Conservation (phyloP, 2,888 invertebrate genomes). For the Callyntrura guangdongensis region DNA sequence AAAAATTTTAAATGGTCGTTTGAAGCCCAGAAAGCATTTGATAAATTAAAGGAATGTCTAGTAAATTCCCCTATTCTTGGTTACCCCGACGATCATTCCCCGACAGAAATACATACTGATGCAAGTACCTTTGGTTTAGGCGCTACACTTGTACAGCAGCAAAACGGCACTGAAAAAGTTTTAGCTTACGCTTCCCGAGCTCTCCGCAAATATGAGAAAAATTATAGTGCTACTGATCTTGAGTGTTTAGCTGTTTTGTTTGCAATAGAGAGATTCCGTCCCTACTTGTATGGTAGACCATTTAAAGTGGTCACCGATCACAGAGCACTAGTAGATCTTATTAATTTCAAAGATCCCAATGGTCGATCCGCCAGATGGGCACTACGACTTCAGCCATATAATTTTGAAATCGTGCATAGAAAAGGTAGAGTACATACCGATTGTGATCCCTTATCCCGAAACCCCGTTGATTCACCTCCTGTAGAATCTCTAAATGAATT, state of each 20-base stretch:
- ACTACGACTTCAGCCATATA: constrained; percentile 78
- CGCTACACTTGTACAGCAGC: constrained; percentile 32
- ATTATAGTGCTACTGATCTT: constrained; percentile 86
- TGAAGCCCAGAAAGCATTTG: constrained; percentile 74
- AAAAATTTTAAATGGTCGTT: background rate
- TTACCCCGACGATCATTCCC: constrained; percentile 46
- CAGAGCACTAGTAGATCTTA: constrained; percentile 83
- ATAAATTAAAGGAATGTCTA: constrained; percentile 54
- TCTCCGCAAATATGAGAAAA: constrained; percentile 85
- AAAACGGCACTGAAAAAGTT: constrained; percentile 51
- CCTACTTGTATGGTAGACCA: constrained; percentile 85
- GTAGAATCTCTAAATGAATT: background rate
- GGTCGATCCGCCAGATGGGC: constrained; percentile 79
- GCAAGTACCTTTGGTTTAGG: constrained; percentile 61
- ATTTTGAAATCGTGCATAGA: constrained; percentile 78
- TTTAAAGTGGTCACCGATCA: constrained; percentile 86
- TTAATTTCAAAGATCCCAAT: constrained; percentile 78
- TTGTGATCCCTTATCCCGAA: constrained; percentile 81
- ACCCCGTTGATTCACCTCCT: constrained; percentile 62
- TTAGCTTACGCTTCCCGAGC: constrained; percentile 81
- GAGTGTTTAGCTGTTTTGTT: constrained; percentile 86
- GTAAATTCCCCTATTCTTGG: constrained; percentile 57
- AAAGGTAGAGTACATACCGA: constrained; percentile 77
- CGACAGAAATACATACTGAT: constrained; percentile 63
- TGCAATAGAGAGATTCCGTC: constrained; percentile 85